Evolutionary conservation across 2,888 invertebrate genomes (phyloP).

Genomic region (Invenusta paracnida): DNA sequence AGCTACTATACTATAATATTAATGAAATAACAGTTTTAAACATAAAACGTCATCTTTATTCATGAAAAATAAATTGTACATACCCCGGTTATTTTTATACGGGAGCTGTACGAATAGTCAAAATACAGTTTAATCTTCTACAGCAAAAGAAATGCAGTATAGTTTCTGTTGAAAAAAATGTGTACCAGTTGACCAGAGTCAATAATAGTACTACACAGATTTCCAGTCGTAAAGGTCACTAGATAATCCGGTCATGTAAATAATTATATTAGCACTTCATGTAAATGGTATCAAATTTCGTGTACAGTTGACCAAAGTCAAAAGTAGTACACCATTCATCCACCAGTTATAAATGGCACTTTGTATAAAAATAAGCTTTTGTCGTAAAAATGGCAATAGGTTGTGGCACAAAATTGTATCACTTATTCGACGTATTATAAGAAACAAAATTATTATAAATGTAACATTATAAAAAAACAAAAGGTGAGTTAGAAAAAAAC

Average conservation of each 20-base stretch:
- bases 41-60: constrained; percentile 21
- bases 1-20: neutral
- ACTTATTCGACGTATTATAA: neutral
- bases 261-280: no score
- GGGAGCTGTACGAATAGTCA: constrained; percentile 5
- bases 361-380: neutral
- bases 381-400: neutral
- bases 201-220: neutral
- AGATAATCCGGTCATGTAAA: no score
- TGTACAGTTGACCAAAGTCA: neutral
- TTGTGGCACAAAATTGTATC: neutral
- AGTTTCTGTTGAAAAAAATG: constrained; percentile 10
- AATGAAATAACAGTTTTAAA: neutral
- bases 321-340: neutral
- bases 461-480: neutral
- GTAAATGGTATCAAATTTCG: no score
- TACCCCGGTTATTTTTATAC: neutral
- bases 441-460: neutral
- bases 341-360: neutral
- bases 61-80: constrained; percentile 23
- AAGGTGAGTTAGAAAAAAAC: constrained; percentile 19
- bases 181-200: neutral
- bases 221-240: neutral
- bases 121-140: constrained; percentile 9
- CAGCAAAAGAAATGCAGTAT: constrained; percentile 23